phyloP scores from a whole-genome alignment of 2,113 vertebrate genomes.

The Dissostichus mawsoni region DNA sequence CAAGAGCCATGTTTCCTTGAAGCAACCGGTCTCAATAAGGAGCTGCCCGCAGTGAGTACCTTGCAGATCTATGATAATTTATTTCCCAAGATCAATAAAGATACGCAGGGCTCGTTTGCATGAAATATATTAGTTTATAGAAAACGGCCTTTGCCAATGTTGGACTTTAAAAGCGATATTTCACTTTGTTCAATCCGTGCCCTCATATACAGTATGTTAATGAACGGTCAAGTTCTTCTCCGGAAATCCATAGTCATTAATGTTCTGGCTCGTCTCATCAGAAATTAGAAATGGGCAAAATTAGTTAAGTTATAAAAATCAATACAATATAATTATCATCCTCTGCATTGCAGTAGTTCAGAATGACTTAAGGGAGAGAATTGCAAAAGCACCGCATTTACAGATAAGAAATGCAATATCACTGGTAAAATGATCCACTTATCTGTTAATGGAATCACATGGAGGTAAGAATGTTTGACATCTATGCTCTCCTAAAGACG shows the following conservation, averaged over 20 bases:
- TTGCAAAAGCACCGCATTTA: not conserved
- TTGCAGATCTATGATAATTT: constrained; percentile 60
- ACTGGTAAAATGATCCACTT: not conserved
- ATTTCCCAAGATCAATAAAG: constrained; percentile 48
- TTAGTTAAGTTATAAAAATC: constrained; percentile 54
- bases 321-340: constrained; percentile 49
- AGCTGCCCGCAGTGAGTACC: constrained; percentile 20
- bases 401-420: constrained; percentile 1
- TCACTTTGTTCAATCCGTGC: constrained; percentile 45
- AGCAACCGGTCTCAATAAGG: constrained; percentile 17
- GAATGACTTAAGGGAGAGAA: not conserved
- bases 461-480: constrained; percentile 9
- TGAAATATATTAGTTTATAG: constrained; percentile 51
- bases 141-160: constrained; percentile 39
- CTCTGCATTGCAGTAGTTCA: constrained; percentile 25
- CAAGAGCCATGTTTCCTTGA: constrained; percentile 8
- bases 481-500: constrained; percentile 3
- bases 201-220: constrained; percentile 37
- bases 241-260: constrained; percentile 65
- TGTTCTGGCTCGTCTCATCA: constrained; percentile 44
- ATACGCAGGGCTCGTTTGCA: constrained; percentile 58
- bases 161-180: constrained; percentile 55
- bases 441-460: constrained; percentile 7
- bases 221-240: constrained; percentile 42
- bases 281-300: constrained; percentile 58